Base-by-base conservation (phyloP, 2,113 vertebrate species). In the Capreolus pygargus region DNA sequence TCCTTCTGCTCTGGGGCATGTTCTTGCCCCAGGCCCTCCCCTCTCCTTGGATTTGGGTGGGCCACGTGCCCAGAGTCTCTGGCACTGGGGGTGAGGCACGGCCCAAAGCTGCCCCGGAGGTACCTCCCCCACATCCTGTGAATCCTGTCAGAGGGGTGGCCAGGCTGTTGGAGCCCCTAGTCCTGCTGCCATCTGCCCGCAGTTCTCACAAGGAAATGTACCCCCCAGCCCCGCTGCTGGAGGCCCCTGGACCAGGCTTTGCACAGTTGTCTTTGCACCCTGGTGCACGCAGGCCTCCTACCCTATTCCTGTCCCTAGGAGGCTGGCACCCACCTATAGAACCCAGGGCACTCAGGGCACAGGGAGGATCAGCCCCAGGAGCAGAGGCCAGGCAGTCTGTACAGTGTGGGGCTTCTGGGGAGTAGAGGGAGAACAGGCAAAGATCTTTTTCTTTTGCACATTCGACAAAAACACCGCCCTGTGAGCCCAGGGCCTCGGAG, bases 1-100 rank as follows among this genome's bases (percentile, higher is more conserved):
- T 90, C 57, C 36, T 36, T 7, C 57, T 8, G 1, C 87, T 25
- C 81, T 16, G 28, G 74, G 36, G 28, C 47, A 19, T 67, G 36
- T 16, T 25, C 61, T 54, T 54, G 89, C 84, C 87, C 74, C 50
- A 17, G n/a, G 64, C 58, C 58, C 50, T 87, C 55, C 88, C 86
- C 15, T 30, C 79, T 58, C 50, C 27, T 60, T 64, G 50, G 95
- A n/a, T 95, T 86, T 92, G 95, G 95, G 93, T 94, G 94, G 94
- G 94, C 57, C 19, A 5, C 1, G 3, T 91, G 91, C 97, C 93
- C 78, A 67, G 61, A 89, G 91, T 45, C 89, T 91, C 88, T 92
- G 91, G 91, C 90, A 90, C 70, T 60, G 16, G 84, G 85, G 91
- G 78, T 30, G 91, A 88, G 79, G 47, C 90, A 92, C 76, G 70